Conservation (phyloP, 2,888 invertebrate genomes). For the Neuroscelio doddi region DNA sequence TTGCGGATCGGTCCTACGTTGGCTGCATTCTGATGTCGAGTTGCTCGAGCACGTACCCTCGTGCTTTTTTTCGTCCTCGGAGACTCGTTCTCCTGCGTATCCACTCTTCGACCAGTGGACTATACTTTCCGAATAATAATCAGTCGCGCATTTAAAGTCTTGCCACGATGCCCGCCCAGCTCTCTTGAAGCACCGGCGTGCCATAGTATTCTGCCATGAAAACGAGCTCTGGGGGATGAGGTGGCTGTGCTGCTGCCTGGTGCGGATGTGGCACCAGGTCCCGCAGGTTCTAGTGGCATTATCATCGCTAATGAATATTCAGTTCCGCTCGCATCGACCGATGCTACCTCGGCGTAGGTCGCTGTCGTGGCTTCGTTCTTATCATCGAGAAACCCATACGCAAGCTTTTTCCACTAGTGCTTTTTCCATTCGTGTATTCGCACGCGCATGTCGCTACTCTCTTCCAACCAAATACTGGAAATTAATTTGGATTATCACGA, state of each 20-base stretch:
- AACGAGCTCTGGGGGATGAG: slow-evolving; percentile 32
- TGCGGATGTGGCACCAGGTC: slow-evolving; percentile 39
- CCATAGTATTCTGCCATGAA: slow-evolving; percentile 30
- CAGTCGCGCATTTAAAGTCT: slow-evolving; percentile 57
- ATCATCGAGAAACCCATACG: slow-evolving; percentile 27
- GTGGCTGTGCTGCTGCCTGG: too few species aligned
- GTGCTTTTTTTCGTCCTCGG: slow-evolving; percentile 51
- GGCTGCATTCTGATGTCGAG: slow-evolving; percentile 46
- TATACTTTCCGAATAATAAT: slow-evolving; percentile 64
- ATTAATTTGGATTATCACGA: too few species aligned
- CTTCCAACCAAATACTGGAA: too few species aligned
- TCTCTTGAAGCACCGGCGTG: slow-evolving; percentile 41
- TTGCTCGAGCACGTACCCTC: slow-evolving; percentile 53
- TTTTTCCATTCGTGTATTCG: too few species aligned
- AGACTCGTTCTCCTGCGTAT: slow-evolving; percentile 42
- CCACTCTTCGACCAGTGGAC: slow-evolving; percentile 51
- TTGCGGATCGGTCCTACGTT: slow-evolving; percentile 36
- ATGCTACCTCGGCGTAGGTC: slow-evolving; percentile 40
- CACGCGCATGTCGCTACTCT: too few species aligned
- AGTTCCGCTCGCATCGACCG: slow-evolving; percentile 55
- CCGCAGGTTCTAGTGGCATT: slow-evolving; percentile 43
- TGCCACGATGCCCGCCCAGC: slow-evolving; percentile 45
- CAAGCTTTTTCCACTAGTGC: slow-evolving; percentile 19
- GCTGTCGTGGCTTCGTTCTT: slow-evolving; percentile 56
- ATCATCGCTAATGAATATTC: slow-evolving; percentile 61